These are phyloP conservation scores for Pteronura brasiliensis DNA, from an alignment of 2,113 vertebrate species.

Conservation along the genomic window DNA sequence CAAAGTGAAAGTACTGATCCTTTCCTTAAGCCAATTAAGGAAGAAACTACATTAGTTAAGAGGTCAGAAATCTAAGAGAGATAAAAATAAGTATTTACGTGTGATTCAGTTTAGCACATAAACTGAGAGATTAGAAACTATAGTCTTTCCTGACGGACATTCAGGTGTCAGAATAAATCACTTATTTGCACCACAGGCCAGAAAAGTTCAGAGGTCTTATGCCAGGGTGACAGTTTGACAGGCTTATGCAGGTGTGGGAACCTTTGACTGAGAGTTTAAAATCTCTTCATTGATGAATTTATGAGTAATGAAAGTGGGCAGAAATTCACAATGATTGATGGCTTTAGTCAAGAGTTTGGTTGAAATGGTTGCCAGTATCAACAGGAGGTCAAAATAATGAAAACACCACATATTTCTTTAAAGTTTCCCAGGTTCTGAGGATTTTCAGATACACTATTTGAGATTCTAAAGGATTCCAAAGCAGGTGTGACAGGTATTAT, in stretches of 20 bases:
- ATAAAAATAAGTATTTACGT: neutral
- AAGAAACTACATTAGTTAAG: neutral
- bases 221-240: constrained; percentile 8
- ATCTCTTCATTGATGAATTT: constrained; percentile 22
- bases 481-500: neutral
- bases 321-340: constrained; percentile 16
- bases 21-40: neutral
- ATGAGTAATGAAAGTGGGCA: constrained; percentile 6
- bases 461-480: neutral
- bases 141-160: neutral
- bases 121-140: neutral
- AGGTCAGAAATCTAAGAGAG: neutral
- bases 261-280: neutral
- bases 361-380: neutral
- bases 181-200: neutral
- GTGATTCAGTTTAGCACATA: neutral
- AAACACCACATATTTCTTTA: neutral
- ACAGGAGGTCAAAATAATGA: neutral
- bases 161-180: neutral
- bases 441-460: neutral
- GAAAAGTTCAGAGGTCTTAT: neutral
- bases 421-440: neutral
- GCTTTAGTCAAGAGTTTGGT: neutral
- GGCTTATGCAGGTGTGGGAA: neutral
- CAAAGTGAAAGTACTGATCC: neutral